phyloP scores from a whole-genome alignment of 2,888 invertebrate species.

The Scelioninae gen. 2 region DNA sequence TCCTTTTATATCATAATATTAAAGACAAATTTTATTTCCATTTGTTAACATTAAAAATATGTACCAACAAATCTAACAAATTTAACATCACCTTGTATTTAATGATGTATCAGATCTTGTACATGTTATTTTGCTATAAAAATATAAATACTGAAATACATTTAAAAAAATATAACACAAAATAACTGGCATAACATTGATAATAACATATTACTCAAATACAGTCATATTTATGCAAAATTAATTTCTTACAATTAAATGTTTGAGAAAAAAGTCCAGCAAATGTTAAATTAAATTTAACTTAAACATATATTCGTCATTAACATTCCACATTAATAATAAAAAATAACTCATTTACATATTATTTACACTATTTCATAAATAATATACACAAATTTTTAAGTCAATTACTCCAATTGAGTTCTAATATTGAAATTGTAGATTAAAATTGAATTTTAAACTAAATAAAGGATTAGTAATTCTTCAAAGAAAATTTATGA shows the following conservation, averaged over 20 bases:
- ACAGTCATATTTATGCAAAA: background rate
- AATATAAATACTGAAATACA: constrained; percentile 16
- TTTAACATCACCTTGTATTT: constrained; percentile 9
- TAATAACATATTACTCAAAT: background rate
- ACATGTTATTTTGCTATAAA: constrained; percentile 2
- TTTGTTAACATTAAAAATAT: constrained; percentile 10
- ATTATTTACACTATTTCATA: constrained; percentile 23
- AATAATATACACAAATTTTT: constrained; percentile 6
- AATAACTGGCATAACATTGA: background rate
- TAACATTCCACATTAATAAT: constrained; percentile 13
- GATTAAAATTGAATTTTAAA: background rate
- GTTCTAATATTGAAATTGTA: background rate
- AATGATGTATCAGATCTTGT: background rate
- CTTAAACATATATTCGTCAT: constrained; percentile 25
- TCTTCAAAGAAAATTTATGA: too few species aligned
- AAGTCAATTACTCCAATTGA: constrained; percentile 1
- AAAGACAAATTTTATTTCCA: constrained; percentile 25
- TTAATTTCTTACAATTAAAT: constrained; percentile 19
- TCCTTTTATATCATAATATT: constrained; percentile 19
- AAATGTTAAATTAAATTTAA: constrained; percentile 26
- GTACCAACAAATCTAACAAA: constrained; percentile 21
- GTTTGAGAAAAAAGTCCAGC: constrained; percentile 33
- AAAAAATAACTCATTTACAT: constrained; percentile 21
- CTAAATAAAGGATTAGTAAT: too few species aligned
- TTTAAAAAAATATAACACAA: background rate